Evolutionary conservation across 2,113 vertebrate species (phyloP).

Genomic region (Nothocercus nigrocapillus): DNA sequence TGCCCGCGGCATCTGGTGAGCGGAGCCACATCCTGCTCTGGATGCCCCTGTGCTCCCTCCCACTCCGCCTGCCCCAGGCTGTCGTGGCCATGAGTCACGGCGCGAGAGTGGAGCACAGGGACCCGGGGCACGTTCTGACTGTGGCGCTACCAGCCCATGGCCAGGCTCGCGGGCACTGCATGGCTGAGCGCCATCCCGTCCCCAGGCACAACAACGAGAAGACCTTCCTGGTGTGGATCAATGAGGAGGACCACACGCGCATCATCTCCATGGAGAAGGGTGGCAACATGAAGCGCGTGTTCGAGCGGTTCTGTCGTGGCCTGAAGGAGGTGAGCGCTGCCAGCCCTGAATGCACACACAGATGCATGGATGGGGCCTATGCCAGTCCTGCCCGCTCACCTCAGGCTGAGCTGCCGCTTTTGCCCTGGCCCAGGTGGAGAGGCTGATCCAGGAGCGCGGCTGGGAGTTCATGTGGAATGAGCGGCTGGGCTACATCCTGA

Average conservation of each 20-base stretch:
- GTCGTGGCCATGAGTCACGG: too few species aligned
- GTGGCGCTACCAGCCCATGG: too few species aligned
- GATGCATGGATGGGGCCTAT: background rate
- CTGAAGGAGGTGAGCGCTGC: conserved; percentile 84
- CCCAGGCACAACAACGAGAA: conserved; percentile 87
- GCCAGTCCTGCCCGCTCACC: rapidly evolving
- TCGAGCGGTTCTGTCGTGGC: conserved; percentile 93
- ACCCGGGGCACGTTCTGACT: too few species aligned
- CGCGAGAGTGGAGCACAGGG: too few species aligned
- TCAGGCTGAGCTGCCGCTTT: rapidly evolving
- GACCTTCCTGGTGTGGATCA: conserved; percentile 87
- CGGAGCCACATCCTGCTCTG: background rate
- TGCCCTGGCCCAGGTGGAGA: conserved; percentile 78
- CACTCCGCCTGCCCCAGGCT: too few species aligned
- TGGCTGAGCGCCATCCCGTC: background rate
- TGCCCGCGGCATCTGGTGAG: conserved; percentile 86
- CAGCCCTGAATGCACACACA: background rate
- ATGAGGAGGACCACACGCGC: conserved; percentile 86
- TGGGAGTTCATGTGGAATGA: conserved; percentile 92
- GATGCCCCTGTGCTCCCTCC: background rate
- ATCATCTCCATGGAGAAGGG: conserved; percentile 90
- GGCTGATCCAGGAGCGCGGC: conserved; percentile 83
- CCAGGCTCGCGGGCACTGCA: too few species aligned
- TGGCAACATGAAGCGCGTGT: conserved; percentile 97
- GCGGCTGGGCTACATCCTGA: conserved; percentile 84